Conservation (phyloP, 1,140 invertebrate genomes). For the Heliconius melpomene region DNA sequence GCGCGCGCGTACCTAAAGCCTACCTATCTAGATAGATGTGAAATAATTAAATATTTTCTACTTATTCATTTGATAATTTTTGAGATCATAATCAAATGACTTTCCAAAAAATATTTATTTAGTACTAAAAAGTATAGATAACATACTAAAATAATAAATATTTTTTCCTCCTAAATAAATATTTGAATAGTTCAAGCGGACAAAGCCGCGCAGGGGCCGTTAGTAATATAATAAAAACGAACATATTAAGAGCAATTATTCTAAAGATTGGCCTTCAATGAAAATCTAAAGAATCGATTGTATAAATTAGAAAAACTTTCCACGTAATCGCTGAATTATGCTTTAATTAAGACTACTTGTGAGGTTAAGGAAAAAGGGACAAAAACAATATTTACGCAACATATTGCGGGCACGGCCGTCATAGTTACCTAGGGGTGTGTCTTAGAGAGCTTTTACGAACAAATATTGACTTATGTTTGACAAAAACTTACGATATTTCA, state of each 20-base stretch:
- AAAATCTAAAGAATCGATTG: not conserved
- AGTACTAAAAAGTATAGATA: too few species aligned
- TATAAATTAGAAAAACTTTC: not conserved
- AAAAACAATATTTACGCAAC: conserved; percentile 26
- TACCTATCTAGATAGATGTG: too few species aligned
- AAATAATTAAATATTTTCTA: too few species aligned
- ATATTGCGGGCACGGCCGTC: conserved; percentile 5
- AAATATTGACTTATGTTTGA: conserved; percentile 20
- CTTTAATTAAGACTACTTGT: conserved; percentile 11
- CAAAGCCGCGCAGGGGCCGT: too few species aligned
- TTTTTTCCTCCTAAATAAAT: too few species aligned
- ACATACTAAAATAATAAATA: too few species aligned
- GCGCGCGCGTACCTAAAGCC: too few species aligned
- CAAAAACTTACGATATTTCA: not conserved
- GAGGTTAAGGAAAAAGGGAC: conserved; percentile 14
- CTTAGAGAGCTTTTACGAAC: conserved; percentile 11
- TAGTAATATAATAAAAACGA: too few species aligned
- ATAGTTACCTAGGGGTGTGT: conserved; percentile 18
- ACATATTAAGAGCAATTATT: not conserved
- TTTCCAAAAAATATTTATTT: too few species aligned
- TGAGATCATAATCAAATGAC: too few species aligned
- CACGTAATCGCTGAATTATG: not conserved
- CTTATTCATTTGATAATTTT: too few species aligned
- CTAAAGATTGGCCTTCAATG: not conserved
- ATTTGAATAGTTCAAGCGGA: too few species aligned